Evolutionary conservation across 2,113 vertebrate species (phyloP).

Genomic region (Apodemus speciosus): DNA sequence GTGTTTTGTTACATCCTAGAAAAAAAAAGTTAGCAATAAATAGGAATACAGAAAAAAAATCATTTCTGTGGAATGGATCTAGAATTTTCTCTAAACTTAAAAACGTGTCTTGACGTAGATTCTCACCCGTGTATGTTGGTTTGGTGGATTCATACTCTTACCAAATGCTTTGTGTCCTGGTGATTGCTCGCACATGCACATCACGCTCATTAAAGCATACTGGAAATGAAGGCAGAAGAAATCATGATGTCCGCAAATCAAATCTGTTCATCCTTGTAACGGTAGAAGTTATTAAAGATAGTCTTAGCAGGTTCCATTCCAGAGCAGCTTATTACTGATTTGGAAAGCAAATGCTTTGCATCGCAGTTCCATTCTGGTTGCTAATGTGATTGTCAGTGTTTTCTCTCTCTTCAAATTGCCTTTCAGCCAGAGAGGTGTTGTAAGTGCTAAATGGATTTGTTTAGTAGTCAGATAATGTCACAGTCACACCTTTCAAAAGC

Average conservation of each 20-base stretch:
- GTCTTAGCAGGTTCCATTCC: constrained; percentile 37
- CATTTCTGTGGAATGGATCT: neutral
- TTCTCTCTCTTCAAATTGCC: constrained; percentile 12
- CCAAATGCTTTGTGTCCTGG: neutral
- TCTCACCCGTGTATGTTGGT: neutral
- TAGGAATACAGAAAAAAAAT: neutral
- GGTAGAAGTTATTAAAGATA: constrained; percentile 60
- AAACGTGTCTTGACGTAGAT: neutral
- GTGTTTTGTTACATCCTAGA: neutral
- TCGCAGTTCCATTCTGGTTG: neutral
- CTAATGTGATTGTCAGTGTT: constrained; percentile 31
- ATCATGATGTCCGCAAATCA: neutral
- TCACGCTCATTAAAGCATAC: neutral
- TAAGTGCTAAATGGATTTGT: constrained; percentile 79
- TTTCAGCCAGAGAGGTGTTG: constrained; percentile 44
- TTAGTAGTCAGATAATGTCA: constrained; percentile 68
- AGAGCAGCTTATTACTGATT: neutral
- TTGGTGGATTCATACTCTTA: neutral
- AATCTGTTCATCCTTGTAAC: constrained; percentile 44
- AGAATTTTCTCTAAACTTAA: neutral
- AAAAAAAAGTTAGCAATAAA: neutral
- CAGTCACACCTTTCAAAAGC: constrained; percentile 66
- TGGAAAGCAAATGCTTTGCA: neutral
- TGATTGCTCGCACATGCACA: neutral
- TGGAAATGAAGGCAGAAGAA: neutral